Evolutionary conservation across 2,888 invertebrate species (phyloP), one percentile per base, ranked within the genome.

Genomic region (Synergus japonicus): DNA sequence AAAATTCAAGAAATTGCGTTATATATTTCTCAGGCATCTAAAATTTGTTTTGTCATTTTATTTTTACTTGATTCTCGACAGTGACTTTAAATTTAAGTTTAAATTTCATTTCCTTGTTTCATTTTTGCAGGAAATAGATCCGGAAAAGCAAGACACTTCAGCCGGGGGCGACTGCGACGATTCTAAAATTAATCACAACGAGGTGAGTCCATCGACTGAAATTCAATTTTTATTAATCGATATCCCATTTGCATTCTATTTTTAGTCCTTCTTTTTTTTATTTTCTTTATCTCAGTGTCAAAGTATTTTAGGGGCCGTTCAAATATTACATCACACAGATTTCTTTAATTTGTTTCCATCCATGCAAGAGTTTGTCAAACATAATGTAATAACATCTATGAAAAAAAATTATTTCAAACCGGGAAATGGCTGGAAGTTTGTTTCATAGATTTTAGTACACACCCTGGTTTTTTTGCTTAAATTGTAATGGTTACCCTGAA

Each of bases 51-150:
- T 22, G 5, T 13, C 4, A 63, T 63, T 60, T 60, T 60, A 12
- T 4, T 12, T 22, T 60, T 9, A 18, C 9, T 9, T 18, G 58
- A 49, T 12, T 13, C 79, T 81, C 65, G 54, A 49, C 69, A 73
- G 18, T 76, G 22, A 77, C 3, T 37, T 73, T 41, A 22, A 44
- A 58, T 83, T 79, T 79, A 82, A 77, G 29, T 37, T 73, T 41
- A 22, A 44, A 58, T 83, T 79, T 79, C 82, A 83, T 78, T 85
- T 83, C 15, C 69, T 10, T 43, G 29, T 65, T 49, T 92, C 90
- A 87, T 84, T 84, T 83, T 93, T 92, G 78, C 88, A 96, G 95
- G 96, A 96, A 92, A 93, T 95, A 88, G 95, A 95, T 92, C 94
- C 95, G 86, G 96, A 96, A 84, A 94, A 95, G 89, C 95, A 95